Percentiles rank a stretch among this genome's conserved stretches.
These are phyloP conservation scores for Lottia scabra DNA, from an alignment of 2,888 invertebrate genomes.

Conservation along the genomic window DNA sequence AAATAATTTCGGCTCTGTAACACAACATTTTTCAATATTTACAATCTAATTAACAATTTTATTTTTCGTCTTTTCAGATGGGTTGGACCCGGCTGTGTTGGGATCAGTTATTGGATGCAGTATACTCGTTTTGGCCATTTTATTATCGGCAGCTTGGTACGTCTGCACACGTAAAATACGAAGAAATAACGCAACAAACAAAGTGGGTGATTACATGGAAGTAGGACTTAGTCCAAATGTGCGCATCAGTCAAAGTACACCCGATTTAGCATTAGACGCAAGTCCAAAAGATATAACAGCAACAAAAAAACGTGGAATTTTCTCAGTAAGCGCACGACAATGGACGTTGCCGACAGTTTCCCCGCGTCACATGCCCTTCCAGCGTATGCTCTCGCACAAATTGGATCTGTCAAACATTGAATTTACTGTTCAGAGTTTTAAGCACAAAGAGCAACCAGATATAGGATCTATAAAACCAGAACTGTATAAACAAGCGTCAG, in stretches of 20 bases:
- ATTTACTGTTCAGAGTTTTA: constrained; percentile 74
- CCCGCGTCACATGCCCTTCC: constrained; percentile 84
- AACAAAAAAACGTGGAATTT: constrained; percentile 39
- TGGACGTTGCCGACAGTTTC: constrained; percentile 86
- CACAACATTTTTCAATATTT: no score
- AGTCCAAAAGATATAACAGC: constrained; percentile 22
- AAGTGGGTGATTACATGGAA: constrained; percentile 39
- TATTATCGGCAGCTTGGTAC: constrained; percentile 44
- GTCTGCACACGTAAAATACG: constrained; percentile 34
- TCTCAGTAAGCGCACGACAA: constrained; percentile 76
- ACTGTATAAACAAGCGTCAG: constrained; percentile 71
- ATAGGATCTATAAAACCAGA: constrained; percentile 64
- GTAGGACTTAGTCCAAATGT: constrained; percentile 29
- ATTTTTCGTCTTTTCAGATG: constrained; percentile 23
- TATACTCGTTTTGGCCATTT: constrained; percentile 37
- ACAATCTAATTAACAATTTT: no score
- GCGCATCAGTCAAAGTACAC: constrained; percentile 64
- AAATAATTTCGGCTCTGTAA: no score
- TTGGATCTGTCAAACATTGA: constrained; percentile 83
- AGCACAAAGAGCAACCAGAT: constrained; percentile 70
- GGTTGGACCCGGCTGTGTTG: constrained; percentile 44
- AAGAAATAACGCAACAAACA: constrained; percentile 28
- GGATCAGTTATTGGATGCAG: constrained; percentile 36
- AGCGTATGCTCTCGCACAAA: constrained; percentile 83
- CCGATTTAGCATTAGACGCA: constrained; percentile 51